phyloP scores from a whole-genome alignment of 2,797 vertebrate genomes.

The Tenualosa ilisha region DNA sequence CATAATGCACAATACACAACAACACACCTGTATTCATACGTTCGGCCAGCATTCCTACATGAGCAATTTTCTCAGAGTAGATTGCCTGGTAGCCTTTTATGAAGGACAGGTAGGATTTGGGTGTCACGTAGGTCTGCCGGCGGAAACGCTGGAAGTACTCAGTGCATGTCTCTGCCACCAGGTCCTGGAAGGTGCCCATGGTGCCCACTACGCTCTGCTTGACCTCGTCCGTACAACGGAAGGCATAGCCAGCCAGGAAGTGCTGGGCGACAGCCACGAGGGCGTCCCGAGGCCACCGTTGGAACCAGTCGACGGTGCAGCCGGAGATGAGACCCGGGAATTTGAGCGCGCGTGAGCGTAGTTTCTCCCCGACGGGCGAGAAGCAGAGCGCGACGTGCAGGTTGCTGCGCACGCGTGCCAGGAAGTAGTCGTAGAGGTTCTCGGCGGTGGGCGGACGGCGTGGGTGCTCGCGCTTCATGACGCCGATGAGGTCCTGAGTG shows the following conservation, averaged over 20 bases:
- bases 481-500: slow-evolving; percentile 75
- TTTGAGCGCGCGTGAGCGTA: slow-evolving; percentile 77
- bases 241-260: slow-evolving; percentile 76
- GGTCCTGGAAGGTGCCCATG: slow-evolving; percentile 84
- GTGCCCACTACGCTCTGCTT: slow-evolving; percentile 74
- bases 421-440: slow-evolving; percentile 83
- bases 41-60: slow-evolving; percentile 73
- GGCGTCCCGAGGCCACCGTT: slow-evolving; percentile 81
- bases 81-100: slow-evolving; percentile 81
- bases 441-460: slow-evolving; percentile 72
- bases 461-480: slow-evolving; percentile 79
- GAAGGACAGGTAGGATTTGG: slow-evolving; percentile 84
- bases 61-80: slow-evolving; percentile 75
- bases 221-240: slow-evolving; percentile 78
- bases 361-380: slow-evolving; percentile 83
- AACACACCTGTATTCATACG: slow-evolving; percentile 80
- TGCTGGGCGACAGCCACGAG: slow-evolving; percentile 81
- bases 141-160: slow-evolving; percentile 84
- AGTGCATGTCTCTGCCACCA: slow-evolving; percentile 79
- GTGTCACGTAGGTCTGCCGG: slow-evolving; percentile 81
- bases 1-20: too few relatives aligned
- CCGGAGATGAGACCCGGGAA: slow-evolving; percentile 84
- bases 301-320: slow-evolving; percentile 86
- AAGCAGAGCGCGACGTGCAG: slow-evolving; percentile 85
- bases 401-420: slow-evolving; percentile 79